Conservation (phyloP, 2,113 vertebrate species). For the Elanus axillaris region DNA sequence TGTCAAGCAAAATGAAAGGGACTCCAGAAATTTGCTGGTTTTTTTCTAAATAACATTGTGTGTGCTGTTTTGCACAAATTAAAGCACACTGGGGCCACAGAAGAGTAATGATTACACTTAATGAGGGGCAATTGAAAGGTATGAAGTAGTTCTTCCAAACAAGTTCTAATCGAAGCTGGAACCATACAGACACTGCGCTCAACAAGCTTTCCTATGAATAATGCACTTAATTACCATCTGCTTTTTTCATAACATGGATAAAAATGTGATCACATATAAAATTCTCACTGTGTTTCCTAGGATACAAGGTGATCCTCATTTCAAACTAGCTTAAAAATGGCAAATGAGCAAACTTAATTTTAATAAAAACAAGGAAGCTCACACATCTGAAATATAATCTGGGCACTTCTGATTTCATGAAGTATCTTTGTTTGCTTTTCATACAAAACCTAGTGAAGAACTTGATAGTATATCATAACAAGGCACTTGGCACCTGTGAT, state of each 20-base stretch:
- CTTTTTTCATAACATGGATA: conserved; percentile 63
- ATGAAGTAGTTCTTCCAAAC: conserved; percentile 57
- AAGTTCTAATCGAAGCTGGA: conserved; percentile 57
- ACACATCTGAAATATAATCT: conserved; percentile 67
- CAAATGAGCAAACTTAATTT: conserved; percentile 75
- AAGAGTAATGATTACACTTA: conserved; percentile 57
- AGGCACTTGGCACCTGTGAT: background rate
- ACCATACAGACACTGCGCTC: conserved; percentile 4
- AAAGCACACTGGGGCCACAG: conserved; percentile 7
- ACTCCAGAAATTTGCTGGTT: background rate
- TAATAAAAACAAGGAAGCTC: conserved; percentile 75
- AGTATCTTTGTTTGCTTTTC: conserved; percentile 58
- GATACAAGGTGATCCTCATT: conserved; percentile 76
- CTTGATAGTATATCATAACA: background rate
- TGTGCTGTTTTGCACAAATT: conserved; percentile 11
- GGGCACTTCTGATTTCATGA: conserved; percentile 57
- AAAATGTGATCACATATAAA: conserved; percentile 71
- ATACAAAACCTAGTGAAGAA: conserved; percentile 54
- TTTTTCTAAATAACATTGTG: background rate
- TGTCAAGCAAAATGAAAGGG: conserved; percentile 15
- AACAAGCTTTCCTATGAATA: conserved; percentile 62
- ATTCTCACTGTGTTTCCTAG: conserved; percentile 74
- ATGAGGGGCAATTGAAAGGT: conserved; percentile 50
- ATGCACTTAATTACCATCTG: conserved; percentile 70
- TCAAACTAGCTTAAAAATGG: conserved; percentile 71